These are phyloP conservation scores for Drosophila persimilis DNA, from an alignment of 1,140 invertebrate genomes.

Conservation along the genomic window DNA sequence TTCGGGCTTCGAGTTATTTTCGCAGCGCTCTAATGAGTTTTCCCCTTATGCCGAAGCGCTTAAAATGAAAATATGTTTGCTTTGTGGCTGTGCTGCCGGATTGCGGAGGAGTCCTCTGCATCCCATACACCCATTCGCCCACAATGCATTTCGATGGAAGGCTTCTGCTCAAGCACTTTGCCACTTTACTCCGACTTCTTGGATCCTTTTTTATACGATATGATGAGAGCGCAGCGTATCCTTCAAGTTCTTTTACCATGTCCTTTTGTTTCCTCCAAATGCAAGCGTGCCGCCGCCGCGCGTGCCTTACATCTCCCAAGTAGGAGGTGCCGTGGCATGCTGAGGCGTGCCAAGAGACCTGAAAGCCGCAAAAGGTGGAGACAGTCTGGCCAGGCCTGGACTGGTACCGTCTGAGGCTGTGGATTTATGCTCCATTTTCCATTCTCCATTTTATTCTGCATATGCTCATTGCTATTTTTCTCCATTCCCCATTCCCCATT, in stretches of 20 bases:
- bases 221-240: conserved; percentile 57
- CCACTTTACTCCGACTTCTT: conserved; percentile 48
- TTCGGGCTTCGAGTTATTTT: conserved; percentile 50
- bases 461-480: conserved; percentile 74
- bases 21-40: conserved; percentile 74
- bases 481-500: conserved; percentile 29
- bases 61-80: conserved; percentile 77
- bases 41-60: conserved; percentile 57
- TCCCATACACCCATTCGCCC: conserved; percentile 7
- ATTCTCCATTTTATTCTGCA: conserved; percentile 30
- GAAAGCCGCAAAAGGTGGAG: conserved; percentile 40
- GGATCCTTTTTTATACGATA: conserved; percentile 38
- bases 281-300: conserved; percentile 7
- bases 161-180: conserved; percentile 55
- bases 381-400: conserved; percentile 1
- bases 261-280: conserved; percentile 41
- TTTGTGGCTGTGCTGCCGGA: conserved; percentile 35
- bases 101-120: conserved; percentile 27
- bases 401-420: neutral
- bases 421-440: conserved; percentile 58
- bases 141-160: conserved; percentile 59
- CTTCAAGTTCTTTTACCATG: conserved; percentile 42
- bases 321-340: conserved; percentile 43
- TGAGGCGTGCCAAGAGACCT: neutral
- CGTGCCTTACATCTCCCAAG: conserved; percentile 8